Base-by-base conservation (phyloP, 2,113 vertebrate genomes). In the Callaeas wilsoni region DNA sequence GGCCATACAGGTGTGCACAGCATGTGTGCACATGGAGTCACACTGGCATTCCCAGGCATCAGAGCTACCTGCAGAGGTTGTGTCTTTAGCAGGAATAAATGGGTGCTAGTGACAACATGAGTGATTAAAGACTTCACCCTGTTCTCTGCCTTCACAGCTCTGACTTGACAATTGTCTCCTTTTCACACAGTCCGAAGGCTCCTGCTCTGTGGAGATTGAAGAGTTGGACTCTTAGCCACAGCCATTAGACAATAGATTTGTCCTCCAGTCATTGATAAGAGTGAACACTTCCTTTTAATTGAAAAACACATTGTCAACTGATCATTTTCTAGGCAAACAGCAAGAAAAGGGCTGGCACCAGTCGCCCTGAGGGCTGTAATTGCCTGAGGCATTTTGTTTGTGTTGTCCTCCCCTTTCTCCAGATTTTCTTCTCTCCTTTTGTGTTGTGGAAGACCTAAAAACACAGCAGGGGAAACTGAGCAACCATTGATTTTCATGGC, bases 211-310 rank as follows among this genome's bases (percentile, higher is more conserved):
- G 7, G 22, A 59, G 52, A 56, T 8, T 37, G 49, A 22, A 26
- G 65, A 17, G 15, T 89, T 29, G 35, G 44, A 10, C 53, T 68
- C 47, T 78, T 87, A 64, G 65, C 87, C 52, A 84, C 47, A 91
- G 52, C 13, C 26, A 19, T 71, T 60, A 75, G 47, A 35, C 3
- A 16, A 76, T 30, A 71, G 52, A 44, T 84, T 85, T 79, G 56
- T 88, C 23, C 22, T 90, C 10, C 21, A 47, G 75, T 59, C 59
- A 9, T 25, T 67, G 91, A 33, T 65, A 86, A 80, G 59, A 80
- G 68, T 55, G 90, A 92, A 65, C 25, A 27, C 23, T 35, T 65
- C 71, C 50, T 80, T 92, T 79, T n/a, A 89, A 49, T 74, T 90
- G 68, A 59, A 90, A 90, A 84, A 76, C n/a, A 33, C 30, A 10